Evolutionary conservation across 2,113 vertebrate species (phyloP), one percentile per base, ranked within the genome.

Genomic region (Clarias macrocephalus): DNA sequence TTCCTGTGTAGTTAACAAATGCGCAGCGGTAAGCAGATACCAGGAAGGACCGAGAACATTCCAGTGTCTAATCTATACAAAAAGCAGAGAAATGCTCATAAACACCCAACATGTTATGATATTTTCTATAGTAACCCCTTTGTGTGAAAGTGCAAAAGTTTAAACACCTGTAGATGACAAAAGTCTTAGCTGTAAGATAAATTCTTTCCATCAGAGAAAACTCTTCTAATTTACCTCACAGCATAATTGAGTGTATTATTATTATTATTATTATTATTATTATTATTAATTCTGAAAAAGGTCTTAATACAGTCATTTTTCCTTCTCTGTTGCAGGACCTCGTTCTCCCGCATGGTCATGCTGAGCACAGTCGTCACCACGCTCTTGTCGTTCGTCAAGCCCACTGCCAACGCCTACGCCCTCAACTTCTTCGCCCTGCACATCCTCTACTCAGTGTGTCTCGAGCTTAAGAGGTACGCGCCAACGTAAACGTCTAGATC

Each of bases 391-490:
- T 97, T 99, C 9, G 52, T 97, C 92, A 96, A 94, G 89, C 98
- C 98, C 0, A 94, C 93, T 0, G 80, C 95, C 89, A 99, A 99
- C 0, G 98, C 98, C 23, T 99, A 99, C 0, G 94, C 52, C 0
- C 95, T 99, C 82, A 99, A 99, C 94, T 93, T 93, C 92, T 95
- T 98, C 0, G 96, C 95, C 33, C 72, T 98, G 42, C 97, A 99
- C 86, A 87, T 99, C 88, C 85, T 97, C 1, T 99, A 97, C 92
- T 80, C 95, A 0, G 90, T 96, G 16, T 2, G 82, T n/a, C 0
- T 76, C 0, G 96, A 98, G 90, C 94, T 98, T 68, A 97, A 91
- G 92, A 94, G 94, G 98, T 99, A 94, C 90, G 93, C 42, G 63
- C 30, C 28, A 76, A 0, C 25, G 28, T 42, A 19, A 37, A 19